Percentiles rank a stretch among this genome's conserved stretches.
phyloP scores from a whole-genome alignment of 2,888 invertebrate genomes.

The Villa cingulata region DNA sequence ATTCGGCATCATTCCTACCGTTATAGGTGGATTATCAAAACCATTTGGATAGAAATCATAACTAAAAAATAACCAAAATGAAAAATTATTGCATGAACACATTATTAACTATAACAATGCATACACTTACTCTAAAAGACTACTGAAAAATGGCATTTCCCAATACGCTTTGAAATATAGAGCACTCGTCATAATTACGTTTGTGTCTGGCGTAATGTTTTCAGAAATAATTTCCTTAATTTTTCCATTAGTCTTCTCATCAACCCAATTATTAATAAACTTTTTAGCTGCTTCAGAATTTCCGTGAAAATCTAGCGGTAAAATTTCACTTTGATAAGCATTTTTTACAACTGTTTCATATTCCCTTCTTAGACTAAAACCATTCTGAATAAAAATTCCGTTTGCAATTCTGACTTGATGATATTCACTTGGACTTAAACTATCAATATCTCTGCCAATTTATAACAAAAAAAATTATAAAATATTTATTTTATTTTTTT shows the following conservation, averaged over 20 bases:
- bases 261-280: constrained; percentile 42
- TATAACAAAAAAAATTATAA: not conserved
- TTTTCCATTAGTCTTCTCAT: constrained; percentile 40
- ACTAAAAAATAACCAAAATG: constrained; percentile 34
- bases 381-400: constrained; percentile 41
- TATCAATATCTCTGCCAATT: too few species aligned
- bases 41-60: constrained; percentile 42
- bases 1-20: constrained; percentile 46
- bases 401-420: constrained; percentile 34
- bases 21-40: constrained; percentile 22
- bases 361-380: constrained; percentile 37
- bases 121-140: constrained; percentile 25
- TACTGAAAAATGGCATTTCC: constrained; percentile 41
- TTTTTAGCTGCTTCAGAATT: constrained; percentile 31
- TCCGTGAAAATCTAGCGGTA: constrained; percentile 38
- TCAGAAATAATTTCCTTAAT: constrained; percentile 39
- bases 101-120: not conserved
- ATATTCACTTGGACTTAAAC: not conserved
- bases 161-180: constrained; percentile 44
- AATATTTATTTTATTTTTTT: too few species aligned
- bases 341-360: constrained; percentile 35
- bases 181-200: constrained; percentile 45
- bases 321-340: constrained; percentile 39
- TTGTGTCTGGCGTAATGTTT: constrained; percentile 36
- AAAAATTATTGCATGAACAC: not conserved